Percentiles rank a stretch among this genome's conserved stretches.
Evolutionary conservation across 1,140 invertebrate species (phyloP).

Genomic region (Pteromalus puparum): DNA sequence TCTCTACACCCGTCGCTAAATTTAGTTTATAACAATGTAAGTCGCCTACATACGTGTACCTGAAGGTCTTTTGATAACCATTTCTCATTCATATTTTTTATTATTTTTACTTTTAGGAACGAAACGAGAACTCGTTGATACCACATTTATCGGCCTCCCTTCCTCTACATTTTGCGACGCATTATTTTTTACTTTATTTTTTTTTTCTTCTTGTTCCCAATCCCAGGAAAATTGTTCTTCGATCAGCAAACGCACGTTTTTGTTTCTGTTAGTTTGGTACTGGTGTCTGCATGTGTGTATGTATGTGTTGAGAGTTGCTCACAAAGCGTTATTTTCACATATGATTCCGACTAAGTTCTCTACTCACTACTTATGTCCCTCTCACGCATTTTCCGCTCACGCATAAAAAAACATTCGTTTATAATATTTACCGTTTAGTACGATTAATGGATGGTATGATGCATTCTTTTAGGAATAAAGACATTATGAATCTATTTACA

Average conservation of each 20-base stretch:
- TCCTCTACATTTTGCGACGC: slow-evolving; percentile 40
- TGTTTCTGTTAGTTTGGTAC: slow-evolving; percentile 31
- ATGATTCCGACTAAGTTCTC: not conserved
- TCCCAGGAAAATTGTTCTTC: slow-evolving; percentile 36
- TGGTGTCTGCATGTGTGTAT: not conserved
- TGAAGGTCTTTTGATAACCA: slow-evolving; percentile 41
- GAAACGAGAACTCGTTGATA: slow-evolving; percentile 48
- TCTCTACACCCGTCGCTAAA: slow-evolving; percentile 35
- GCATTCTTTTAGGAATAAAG: slow-evolving; percentile 53
- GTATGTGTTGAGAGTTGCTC: slow-evolving; percentile 16
- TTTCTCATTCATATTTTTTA: slow-evolving; percentile 22
- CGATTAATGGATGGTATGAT: slow-evolving; percentile 55
- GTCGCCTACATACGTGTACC: slow-evolving; percentile 12
- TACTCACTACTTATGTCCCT: not conserved
- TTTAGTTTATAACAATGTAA: slow-evolving; percentile 39
- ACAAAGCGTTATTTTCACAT: slow-evolving; percentile 16
- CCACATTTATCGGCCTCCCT: slow-evolving; percentile 28
- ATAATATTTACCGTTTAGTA: slow-evolving; percentile 48
- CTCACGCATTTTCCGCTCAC: slow-evolving; percentile 24
- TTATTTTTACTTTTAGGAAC: slow-evolving; percentile 42
- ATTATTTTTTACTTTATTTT: slow-evolving; percentile 29
- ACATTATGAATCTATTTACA: slow-evolving; percentile 52
- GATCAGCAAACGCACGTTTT: slow-evolving; percentile 28
- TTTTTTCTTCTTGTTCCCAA: slow-evolving; percentile 36
- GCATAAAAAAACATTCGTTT: slow-evolving; percentile 49